These are phyloP conservation scores for Beaufortia kweichowensis DNA, from an alignment of 2,113 vertebrate genomes.

Conservation along the genomic window DNA sequence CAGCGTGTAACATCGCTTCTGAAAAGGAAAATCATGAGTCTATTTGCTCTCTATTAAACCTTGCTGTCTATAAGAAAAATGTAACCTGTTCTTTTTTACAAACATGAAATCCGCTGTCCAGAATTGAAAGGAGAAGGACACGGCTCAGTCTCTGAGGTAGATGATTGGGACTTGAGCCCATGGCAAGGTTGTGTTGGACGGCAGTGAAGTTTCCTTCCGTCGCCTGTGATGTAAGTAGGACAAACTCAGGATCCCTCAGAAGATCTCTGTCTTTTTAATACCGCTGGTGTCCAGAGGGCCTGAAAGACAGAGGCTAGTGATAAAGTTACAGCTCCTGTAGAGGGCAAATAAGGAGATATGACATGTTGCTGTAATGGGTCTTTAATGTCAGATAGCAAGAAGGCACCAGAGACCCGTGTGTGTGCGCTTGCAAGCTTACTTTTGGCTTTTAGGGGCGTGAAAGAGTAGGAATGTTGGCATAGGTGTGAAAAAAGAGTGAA, in stretches of 20 bases:
- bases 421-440: neutral
- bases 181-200: slow-evolving; percentile 49
- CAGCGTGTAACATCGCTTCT: too few species aligned
- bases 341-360: slow-evolving; percentile 41
- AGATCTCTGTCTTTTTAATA: slow-evolving; percentile 38
- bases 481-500: slow-evolving; percentile 30
- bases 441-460: slow-evolving; percentile 30
- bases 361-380: neutral
- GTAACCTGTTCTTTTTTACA: slow-evolving; percentile 22
- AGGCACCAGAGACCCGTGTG: slow-evolving; percentile 21
- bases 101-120: neutral
- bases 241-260: slow-evolving; percentile 43
- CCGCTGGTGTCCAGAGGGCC: slow-evolving; percentile 44
- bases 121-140: slow-evolving; percentile 44
- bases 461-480: slow-evolving; percentile 4
- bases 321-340: slow-evolving; percentile 39
- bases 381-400: slow-evolving; percentile 41
- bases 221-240: slow-evolving; percentile 23
- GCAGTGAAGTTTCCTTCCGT: slow-evolving; percentile 38
- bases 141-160: slow-evolving; percentile 23
- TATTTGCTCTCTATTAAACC: too few species aligned
- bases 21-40: too few species aligned
- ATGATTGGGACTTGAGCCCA: slow-evolving; percentile 43
- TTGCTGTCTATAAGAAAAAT: too few species aligned
- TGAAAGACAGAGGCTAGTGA: slow-evolving; percentile 41